A percentile compares a stretch with the other conserved stretches of the same genome.
phyloP scores from a whole-genome alignment of 2,888 invertebrate genomes.

The Chrysina gloriosa region DNA sequence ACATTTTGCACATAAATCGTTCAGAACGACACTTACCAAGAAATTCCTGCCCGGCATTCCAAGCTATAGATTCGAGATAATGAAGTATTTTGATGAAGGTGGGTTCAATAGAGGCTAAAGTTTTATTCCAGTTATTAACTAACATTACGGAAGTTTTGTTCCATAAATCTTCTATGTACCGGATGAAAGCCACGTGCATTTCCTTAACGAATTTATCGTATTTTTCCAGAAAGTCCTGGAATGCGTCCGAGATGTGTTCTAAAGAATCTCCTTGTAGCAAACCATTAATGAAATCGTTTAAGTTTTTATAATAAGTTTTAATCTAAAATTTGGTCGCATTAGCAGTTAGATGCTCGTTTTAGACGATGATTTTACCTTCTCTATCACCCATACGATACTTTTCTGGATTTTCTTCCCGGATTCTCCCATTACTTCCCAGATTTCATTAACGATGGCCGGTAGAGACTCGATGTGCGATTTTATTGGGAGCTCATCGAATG shows the following conservation, averaged over 20 bases:
- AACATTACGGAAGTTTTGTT: conserved; percentile 74
- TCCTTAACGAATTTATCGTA: conserved; percentile 85
- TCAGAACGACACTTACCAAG: too few species aligned
- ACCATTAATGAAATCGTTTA: conserved; percentile 75
- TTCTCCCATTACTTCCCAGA: conserved; percentile 89
- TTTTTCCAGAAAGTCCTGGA: conserved; percentile 78
- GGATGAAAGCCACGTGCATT: conserved; percentile 76
- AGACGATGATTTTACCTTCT: conserved; percentile 66
- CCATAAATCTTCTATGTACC: conserved; percentile 82
- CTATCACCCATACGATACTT: conserved; percentile 79
- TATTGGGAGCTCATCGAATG: conserved; percentile 83
- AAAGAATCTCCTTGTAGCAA: conserved; percentile 81
- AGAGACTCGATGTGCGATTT: conserved; percentile 81
- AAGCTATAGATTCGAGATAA: conserved; percentile 79
- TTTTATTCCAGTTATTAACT: conserved; percentile 78
- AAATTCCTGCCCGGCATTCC: conserved; percentile 79
- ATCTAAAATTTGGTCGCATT: conserved; percentile 63
- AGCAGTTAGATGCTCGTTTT: neutral
- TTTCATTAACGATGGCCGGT: conserved; percentile 83
- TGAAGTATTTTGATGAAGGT: conserved; percentile 81
- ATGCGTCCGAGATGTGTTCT: conserved; percentile 75
- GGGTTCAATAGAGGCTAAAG: conserved; percentile 81
- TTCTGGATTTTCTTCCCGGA: conserved; percentile 83
- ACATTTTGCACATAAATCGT: too few species aligned
- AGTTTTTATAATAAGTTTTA: conserved; percentile 77